These are phyloP conservation scores for Calypte anna DNA, from an alignment of 2,113 vertebrate species.

Conservation along the genomic window DNA sequence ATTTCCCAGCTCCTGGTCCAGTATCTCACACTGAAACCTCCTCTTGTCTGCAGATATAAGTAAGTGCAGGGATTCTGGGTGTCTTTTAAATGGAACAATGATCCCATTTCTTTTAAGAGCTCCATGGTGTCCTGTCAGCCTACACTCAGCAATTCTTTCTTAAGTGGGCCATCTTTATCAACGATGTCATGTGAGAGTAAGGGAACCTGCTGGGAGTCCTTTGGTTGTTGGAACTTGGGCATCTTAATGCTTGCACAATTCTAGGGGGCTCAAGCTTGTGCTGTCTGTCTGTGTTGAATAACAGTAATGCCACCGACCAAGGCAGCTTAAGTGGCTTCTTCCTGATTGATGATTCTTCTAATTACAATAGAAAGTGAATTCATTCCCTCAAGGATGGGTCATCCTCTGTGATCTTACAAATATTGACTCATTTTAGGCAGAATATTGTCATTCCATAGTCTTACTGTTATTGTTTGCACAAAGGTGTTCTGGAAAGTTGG, in stretches of 20 bases:
- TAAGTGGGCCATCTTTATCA: neutral
- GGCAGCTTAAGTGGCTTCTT: neutral
- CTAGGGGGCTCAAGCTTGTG: neutral
- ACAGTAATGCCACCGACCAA: neutral
- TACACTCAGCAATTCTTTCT: neutral
- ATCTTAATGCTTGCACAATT: neutral
- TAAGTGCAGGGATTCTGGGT: neutral
- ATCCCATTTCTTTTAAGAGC: neutral
- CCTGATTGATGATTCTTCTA: neutral
- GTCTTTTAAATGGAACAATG: neutral
- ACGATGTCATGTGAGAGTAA: neutral
- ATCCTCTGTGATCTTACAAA: neutral
- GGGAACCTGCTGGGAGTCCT: neutral
- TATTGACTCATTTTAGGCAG: neutral
- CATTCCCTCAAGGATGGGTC: neutral
- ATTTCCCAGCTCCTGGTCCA: neutral
- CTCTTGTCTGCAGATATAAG: neutral
- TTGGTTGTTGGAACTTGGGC: neutral
- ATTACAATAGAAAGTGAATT: neutral
- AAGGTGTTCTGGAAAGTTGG: neutral
- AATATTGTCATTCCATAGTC: neutral
- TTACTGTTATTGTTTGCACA: neutral
- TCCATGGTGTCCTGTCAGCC: accelerated
- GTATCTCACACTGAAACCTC: neutral
- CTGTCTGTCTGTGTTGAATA: neutral